Evolutionary conservation across 2,113 vertebrate species (phyloP).

Genomic region (Laterallus jamaicensis): DNA sequence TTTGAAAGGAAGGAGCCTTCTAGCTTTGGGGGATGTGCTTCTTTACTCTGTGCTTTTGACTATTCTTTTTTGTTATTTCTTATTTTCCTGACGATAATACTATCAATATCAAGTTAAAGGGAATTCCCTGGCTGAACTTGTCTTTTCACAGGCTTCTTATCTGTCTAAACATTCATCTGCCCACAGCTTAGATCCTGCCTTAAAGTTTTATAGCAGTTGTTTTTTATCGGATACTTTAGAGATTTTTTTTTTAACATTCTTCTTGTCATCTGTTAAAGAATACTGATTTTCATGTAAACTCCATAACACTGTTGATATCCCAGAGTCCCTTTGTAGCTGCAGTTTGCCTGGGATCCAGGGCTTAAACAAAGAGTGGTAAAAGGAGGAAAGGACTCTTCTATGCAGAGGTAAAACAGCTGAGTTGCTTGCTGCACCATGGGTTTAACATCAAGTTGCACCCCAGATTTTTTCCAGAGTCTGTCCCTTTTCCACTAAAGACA

Average conservation of each 20-base stretch:
- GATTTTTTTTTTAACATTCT: neutral
- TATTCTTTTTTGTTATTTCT: neutral
- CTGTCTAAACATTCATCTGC: conserved; percentile 35
- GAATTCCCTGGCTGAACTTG: conserved; percentile 42
- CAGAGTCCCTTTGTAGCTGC: neutral
- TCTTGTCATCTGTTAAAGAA: neutral
- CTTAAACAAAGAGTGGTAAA: neutral
- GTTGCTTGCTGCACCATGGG: neutral
- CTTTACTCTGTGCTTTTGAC: neutral
- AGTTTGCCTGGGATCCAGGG: neutral
- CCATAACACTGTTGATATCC: neutral
- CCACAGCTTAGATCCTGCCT: conserved; percentile 11
- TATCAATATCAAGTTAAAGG: conserved; percentile 42
- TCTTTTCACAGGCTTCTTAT: conserved; percentile 30
- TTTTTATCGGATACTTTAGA: conserved; percentile 23
- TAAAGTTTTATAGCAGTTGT: neutral
- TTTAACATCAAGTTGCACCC: neutral
- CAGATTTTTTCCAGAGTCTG: neutral
- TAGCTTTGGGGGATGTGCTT: neutral
- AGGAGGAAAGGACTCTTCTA: neutral
- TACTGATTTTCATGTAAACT: neutral
- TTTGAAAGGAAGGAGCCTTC: conserved; percentile 1
- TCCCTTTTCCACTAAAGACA: neutral
- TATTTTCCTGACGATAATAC: conserved; percentile 21
- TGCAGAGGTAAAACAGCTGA: neutral